A percentile compares a stretch with the other conserved stretches of the same genome.
These are phyloP conservation scores for Mohoua ochrocephala DNA, from an alignment of 2,113 vertebrate genomes.

Conservation along the genomic window DNA sequence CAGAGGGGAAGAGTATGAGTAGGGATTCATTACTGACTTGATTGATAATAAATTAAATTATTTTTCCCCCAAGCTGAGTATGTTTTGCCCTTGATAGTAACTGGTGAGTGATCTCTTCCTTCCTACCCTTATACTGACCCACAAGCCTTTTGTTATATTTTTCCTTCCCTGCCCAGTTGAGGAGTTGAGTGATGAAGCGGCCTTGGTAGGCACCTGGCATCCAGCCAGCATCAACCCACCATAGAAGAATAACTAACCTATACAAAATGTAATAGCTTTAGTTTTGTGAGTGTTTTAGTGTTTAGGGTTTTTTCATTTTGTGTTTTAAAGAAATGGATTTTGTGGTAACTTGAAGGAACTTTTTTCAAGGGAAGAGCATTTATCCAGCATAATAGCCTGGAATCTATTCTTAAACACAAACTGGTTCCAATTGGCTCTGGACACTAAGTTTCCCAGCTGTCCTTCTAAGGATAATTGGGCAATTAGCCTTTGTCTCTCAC, in stretches of 20 bases:
- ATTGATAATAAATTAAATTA: neutral
- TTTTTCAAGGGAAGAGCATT: neutral
- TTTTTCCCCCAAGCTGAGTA: rapidly evolving
- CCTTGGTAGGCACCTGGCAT: rapidly evolving
- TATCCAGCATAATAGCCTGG: neutral
- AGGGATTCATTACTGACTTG: neutral
- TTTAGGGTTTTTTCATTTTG: rapidly evolving
- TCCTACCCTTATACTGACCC: rapidly evolving
- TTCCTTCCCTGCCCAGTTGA: neutral
- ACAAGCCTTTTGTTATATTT: neutral
- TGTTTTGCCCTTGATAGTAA: neutral
- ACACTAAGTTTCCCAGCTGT: neutral
- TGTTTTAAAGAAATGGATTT: neutral
- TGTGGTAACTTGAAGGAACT: neutral
- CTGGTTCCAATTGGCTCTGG: neutral
- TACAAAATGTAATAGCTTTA: neutral
- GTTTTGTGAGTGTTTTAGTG: neutral
- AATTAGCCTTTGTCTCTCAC: slow-evolving; percentile 28
- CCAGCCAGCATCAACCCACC: neutral
- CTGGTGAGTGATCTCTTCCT: neutral
- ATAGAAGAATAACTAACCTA: neutral
- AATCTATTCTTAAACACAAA: neutral
- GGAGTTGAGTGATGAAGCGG: neutral
- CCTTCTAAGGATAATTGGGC: neutral
- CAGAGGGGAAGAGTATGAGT: neutral